A percentile compares a stretch with the other conserved stretches of the same genome.
These are phyloP conservation scores for Pampusana beccarii DNA, from an alignment of 2,113 vertebrate species.

Conservation along the genomic window DNA sequence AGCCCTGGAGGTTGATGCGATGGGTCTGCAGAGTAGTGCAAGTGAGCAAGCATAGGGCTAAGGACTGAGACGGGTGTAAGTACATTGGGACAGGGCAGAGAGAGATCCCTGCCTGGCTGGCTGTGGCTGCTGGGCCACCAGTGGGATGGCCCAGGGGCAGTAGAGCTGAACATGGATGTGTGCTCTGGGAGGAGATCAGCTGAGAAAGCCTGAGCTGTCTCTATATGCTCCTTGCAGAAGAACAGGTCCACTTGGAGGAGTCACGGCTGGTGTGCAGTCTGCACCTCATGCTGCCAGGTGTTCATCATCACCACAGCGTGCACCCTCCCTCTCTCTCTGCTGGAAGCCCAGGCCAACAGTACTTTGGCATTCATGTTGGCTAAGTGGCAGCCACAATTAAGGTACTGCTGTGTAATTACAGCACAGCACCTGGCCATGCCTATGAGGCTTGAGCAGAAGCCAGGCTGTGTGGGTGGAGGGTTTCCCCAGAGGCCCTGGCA, in stretches of 20 bases:
- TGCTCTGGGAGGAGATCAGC: background rate
- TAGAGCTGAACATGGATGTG: background rate
- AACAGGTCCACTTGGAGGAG: background rate
- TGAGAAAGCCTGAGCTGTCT: background rate
- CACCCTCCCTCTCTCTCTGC: background rate
- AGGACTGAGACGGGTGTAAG: background rate
- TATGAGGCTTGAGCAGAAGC: constrained; percentile 21
- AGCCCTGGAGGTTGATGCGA: background rate
- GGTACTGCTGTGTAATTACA: background rate
- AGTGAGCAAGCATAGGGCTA: rapidly evolving
- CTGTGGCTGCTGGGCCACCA: background rate
- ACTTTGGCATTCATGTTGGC: rapidly evolving
- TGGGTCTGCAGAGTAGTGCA: background rate
- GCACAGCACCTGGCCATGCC: background rate
- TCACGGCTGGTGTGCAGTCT: rapidly evolving
- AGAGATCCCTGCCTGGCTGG: too few species aligned
- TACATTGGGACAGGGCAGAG: background rate
- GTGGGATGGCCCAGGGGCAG: rapidly evolving
- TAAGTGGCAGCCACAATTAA: background rate
- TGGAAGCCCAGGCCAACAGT: rapidly evolving
- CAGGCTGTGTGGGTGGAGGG: constrained; percentile 12
- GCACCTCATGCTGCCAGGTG: background rate
- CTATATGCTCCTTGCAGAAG: background rate
- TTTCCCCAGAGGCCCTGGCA: constrained; percentile 31
- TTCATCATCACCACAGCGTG: rapidly evolving